phyloP scores from a whole-genome alignment of 2,888 invertebrate species.

The Archips xylosteana region DNA sequence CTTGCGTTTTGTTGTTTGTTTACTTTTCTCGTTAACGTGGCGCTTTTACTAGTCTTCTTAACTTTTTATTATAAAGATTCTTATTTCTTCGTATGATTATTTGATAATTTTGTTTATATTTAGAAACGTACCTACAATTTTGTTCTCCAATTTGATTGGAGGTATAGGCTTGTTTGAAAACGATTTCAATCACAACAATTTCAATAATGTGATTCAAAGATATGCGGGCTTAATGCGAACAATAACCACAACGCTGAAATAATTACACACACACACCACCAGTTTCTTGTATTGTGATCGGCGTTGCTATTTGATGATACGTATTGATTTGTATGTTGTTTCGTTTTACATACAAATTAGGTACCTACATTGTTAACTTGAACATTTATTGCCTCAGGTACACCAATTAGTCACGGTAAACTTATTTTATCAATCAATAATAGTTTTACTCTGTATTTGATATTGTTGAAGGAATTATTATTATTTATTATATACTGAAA shows the following conservation, averaged over 20 bases:
- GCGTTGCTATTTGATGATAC: neutral
- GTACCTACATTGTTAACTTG: neutral
- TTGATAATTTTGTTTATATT: conserved; percentile 2
- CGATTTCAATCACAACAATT: neutral
- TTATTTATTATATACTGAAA: neutral
- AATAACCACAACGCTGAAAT: neutral
- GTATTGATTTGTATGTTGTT: conserved; percentile 36
- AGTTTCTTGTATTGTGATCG: neutral
- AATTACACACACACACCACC: neutral
- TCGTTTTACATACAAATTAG: conserved; percentile 2
- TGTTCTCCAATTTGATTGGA: neutral
- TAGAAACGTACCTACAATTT: neutral
- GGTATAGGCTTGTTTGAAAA: neutral
- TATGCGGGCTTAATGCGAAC: neutral
- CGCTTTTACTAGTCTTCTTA: neutral
- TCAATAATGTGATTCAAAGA: conserved; percentile 9
- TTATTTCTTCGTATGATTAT: neutral
- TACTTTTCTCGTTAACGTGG: conserved; percentile 24
- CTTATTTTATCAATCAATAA: neutral
- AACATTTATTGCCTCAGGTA: neutral
- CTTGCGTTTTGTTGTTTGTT: conserved; percentile 13
- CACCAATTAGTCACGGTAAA: neutral
- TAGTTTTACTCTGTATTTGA: neutral
- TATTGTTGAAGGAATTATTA: neutral
- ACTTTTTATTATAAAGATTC: neutral